Percentiles rank a stretch among this genome's conserved stretches.
phyloP scores from a whole-genome alignment of 2,113 vertebrate species.

The Ciconia stormi region DNA sequence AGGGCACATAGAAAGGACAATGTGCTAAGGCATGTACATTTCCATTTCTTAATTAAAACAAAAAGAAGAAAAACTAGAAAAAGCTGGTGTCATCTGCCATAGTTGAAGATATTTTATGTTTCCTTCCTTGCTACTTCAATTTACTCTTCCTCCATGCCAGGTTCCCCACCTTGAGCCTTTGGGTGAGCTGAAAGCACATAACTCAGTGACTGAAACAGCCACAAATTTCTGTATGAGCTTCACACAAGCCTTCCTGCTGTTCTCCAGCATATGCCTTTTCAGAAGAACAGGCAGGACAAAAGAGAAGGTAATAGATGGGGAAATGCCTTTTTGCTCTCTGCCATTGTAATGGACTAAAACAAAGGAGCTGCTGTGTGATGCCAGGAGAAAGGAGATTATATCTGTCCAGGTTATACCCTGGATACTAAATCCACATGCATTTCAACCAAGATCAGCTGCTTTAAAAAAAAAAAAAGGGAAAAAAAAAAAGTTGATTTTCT shows the following conservation, averaged over 20 bases:
- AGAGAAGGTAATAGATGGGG: background rate
- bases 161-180: background rate
- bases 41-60: background rate
- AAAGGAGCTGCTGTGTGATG: constrained; percentile 14
- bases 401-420: constrained; percentile 1
- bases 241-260: background rate
- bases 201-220: background rate
- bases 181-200: background rate
- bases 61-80: background rate
- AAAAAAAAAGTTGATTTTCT: constrained; percentile 72
- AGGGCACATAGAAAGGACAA: background rate
- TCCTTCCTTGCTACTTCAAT: background rate
- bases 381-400: background rate
- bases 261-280: background rate
- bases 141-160: background rate
- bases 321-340: background rate
- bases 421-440: constrained; percentile 25
- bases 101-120: background rate
- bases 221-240: background rate
- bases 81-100: background rate
- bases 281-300: background rate
- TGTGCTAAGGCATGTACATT: background rate
- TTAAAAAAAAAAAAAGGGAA: background rate
- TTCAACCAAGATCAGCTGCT: constrained; percentile 62
- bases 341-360: constrained; percentile 23